Evolutionary conservation across 2,888 invertebrate genomes (phyloP).

Genomic region (Proisotoma minuta): DNA sequence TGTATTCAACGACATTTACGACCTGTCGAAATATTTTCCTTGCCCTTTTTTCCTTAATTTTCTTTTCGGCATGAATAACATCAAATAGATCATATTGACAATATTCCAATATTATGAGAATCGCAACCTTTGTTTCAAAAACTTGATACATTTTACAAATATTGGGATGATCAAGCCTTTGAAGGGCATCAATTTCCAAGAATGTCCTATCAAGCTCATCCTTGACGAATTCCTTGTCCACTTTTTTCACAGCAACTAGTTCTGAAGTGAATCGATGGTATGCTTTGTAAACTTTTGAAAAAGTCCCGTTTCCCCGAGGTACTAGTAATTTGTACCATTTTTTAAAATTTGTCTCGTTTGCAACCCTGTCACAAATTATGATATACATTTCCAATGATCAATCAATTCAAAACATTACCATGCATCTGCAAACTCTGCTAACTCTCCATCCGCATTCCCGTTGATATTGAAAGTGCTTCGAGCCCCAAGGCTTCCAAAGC

Average conservation of each 20-base stretch:
- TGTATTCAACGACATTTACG: background rate
- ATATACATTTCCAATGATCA: too few relatives aligned
- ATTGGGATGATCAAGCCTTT: background rate
- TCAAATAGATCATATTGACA: background rate
- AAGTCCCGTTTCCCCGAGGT: background rate
- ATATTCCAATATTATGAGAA: background rate
- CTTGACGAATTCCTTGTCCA: background rate
- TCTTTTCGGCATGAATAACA: background rate
- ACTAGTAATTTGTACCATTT: background rate
- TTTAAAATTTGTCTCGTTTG: too few relatives aligned
- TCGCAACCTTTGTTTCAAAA: background rate
- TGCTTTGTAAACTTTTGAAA: background rate
- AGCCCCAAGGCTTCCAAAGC: too few relatives aligned
- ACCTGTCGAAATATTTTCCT: background rate
- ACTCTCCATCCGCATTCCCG: too few relatives aligned
- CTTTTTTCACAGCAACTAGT: background rate
- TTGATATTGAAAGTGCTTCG: too few relatives aligned
- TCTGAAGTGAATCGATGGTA: background rate
- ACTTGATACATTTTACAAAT: background rate
- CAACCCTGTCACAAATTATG: too few relatives aligned
- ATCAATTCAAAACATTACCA: too few relatives aligned
- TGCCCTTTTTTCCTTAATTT: background rate
- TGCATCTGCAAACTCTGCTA: too few relatives aligned
- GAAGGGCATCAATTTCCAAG: background rate
- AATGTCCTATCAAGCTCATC: background rate